Percentiles rank a stretch among this genome's conserved stretches.
phyloP scores from a whole-genome alignment of 2,113 vertebrate genomes.

The Lethenteron camtschaticum region DNA sequence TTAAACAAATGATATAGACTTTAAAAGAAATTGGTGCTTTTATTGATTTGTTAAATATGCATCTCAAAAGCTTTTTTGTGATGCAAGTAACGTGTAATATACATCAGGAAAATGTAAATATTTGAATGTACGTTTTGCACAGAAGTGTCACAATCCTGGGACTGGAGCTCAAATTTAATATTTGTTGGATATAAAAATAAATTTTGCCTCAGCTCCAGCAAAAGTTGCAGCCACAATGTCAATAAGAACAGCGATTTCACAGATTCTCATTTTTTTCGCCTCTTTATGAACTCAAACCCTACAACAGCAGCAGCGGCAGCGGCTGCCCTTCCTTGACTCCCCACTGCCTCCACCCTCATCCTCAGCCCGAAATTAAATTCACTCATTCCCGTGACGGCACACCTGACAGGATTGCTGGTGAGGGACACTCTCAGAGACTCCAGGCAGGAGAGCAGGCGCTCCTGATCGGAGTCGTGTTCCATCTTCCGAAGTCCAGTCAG shows the following conservation, averaged over 20 bases:
- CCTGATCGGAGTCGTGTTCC: neutral
- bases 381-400: neutral
- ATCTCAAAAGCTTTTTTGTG: neutral
- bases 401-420: slow-evolving; percentile 1
- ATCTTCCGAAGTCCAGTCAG: neutral
- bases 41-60: neutral
- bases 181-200: too few relatives aligned
- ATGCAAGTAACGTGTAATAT: neutral
- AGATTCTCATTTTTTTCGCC: neutral
- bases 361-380: slow-evolving; percentile 3
- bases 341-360: neutral
- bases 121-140: too few relatives aligned
- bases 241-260: neutral
- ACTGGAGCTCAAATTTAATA: too few relatives aligned
- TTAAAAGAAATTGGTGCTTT: neutral
- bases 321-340: neutral
- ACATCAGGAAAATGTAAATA: neutral
- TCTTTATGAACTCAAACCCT: neutral
- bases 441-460: neutral
- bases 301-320: neutral
- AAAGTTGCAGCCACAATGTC: neutral
- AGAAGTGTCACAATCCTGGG: too few relatives aligned
- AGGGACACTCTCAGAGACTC: slow-evolving; percentile 5
- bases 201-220: neutral
- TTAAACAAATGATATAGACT: neutral